phyloP scores from a whole-genome alignment of 2,113 vertebrate genomes.

The Esox niger region DNA sequence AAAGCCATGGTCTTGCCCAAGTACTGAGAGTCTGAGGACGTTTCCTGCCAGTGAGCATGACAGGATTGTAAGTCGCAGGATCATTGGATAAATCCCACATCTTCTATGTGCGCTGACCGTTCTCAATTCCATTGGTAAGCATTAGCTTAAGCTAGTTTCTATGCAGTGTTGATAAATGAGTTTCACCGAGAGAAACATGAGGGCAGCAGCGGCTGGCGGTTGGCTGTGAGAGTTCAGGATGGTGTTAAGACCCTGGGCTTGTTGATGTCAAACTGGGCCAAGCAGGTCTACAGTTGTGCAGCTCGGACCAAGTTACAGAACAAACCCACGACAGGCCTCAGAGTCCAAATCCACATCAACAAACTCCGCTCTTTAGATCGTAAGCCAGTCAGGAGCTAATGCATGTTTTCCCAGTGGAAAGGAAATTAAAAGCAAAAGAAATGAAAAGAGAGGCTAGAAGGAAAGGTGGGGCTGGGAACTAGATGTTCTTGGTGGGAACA shows the following conservation, averaged over 20 bases:
- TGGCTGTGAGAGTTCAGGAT: neutral
- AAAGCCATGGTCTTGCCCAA: too few species aligned
- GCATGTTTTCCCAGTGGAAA: slow-evolving; percentile 43
- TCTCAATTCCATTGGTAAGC: too few species aligned
- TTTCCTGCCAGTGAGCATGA: too few species aligned
- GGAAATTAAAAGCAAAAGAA: slow-evolving; percentile 33
- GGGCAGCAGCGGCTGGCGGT: too few species aligned
- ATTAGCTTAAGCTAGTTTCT: too few species aligned
- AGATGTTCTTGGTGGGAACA: neutral
- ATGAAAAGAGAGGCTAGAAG: slow-evolving; percentile 12
- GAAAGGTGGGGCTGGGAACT: neutral
- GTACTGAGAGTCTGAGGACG: too few species aligned
- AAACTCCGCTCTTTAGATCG: neutral
- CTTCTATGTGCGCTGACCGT: too few species aligned
- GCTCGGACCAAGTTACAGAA: neutral
- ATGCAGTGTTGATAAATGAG: too few species aligned
- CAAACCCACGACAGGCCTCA: neutral
- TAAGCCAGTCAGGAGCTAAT: neutral
- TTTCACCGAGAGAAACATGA: neutral
- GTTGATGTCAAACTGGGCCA: slow-evolving; percentile 1
- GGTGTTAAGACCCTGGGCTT: neutral
- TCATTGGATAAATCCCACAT: too few species aligned
- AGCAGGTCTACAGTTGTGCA: neutral
- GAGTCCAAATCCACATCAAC: slow-evolving; percentile 36
- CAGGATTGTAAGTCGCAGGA: too few species aligned